These are phyloP conservation scores for Drosophila neutralis DNA, from an alignment of 2,888 invertebrate species.

Conservation along the genomic window DNA sequence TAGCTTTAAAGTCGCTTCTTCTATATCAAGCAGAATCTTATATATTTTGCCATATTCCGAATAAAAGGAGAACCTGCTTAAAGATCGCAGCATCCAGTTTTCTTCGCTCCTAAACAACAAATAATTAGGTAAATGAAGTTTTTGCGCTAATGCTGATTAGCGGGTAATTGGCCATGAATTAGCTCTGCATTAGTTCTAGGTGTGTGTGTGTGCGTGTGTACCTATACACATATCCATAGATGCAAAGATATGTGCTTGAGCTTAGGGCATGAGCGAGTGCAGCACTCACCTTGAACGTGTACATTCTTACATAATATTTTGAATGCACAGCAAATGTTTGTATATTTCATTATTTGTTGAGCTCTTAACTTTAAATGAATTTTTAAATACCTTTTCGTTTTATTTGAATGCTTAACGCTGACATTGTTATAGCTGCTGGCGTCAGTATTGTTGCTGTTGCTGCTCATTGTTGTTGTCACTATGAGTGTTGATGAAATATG, in stretches of 20 bases:
- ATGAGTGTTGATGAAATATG: slow-evolving; percentile 69
- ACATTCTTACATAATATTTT: neutral
- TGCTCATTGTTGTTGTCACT: slow-evolving; percentile 44
- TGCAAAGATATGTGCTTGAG: neutral
- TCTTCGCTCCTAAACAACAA: neutral
- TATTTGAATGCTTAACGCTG: slow-evolving; percentile 60
- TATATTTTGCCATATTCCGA: neutral
- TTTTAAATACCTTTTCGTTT: slow-evolving; percentile 72
- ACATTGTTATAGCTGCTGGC: slow-evolving; percentile 19
- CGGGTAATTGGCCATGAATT: neutral
- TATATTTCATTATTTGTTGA: slow-evolving; percentile 71
- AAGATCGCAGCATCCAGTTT: neutral
- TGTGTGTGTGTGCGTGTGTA: neutral
- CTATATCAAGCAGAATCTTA: neutral
- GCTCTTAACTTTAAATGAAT: slow-evolving; percentile 80
- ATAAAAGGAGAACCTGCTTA: neutral
- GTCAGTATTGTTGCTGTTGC: slow-evolving; percentile 23
- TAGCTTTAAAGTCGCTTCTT: neutral
- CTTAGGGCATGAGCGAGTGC: neutral
- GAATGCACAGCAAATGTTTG: slow-evolving; percentile 42
- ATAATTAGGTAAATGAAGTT: neutral
- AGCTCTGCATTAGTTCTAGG: neutral
- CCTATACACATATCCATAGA: neutral
- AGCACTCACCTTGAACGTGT: neutral
- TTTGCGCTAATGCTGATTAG: neutral